phyloP scores from a whole-genome alignment of 2,888 invertebrate species.

The Sarcophaga rosellei region DNA sequence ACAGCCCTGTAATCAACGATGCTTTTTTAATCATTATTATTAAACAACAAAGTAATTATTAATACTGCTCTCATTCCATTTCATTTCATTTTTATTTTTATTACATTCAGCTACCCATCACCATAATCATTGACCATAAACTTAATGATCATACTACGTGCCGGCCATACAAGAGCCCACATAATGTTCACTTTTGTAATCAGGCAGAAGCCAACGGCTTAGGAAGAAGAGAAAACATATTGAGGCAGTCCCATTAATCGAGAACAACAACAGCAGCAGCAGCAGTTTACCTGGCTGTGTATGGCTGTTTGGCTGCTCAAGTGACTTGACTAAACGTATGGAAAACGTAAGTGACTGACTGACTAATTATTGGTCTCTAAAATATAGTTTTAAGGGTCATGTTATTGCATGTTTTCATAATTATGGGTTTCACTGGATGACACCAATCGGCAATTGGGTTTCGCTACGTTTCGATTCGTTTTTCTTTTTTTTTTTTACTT shows the following conservation, averaged over 20 bases:
- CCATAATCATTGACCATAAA: slow-evolving; percentile 60
- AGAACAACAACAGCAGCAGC: neutral
- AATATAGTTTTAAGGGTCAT: slow-evolving; percentile 54
- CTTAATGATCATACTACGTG: slow-evolving; percentile 55
- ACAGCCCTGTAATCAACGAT: neutral
- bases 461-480: neutral
- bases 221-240: slow-evolving; percentile 27
- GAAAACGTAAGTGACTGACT: neutral
- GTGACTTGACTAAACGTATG: neutral
- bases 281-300: neutral
- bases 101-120: neutral
- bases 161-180: slow-evolving; percentile 15
- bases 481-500: neutral
- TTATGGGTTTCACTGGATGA: slow-evolving; percentile 61
- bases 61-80: neutral
- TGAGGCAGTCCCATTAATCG: slow-evolving; percentile 47
- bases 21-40: neutral
- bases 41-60: neutral
- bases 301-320: neutral
- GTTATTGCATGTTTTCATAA: slow-evolving; percentile 64
- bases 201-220: neutral
- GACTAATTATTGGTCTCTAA: slow-evolving; percentile 39
- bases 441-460: slow-evolving; percentile 52
- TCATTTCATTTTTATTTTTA: neutral
- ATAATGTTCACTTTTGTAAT: neutral